Base-by-base conservation (phyloP, 2,113 vertebrate genomes). In the Xiphophorus couchianus region DNA sequence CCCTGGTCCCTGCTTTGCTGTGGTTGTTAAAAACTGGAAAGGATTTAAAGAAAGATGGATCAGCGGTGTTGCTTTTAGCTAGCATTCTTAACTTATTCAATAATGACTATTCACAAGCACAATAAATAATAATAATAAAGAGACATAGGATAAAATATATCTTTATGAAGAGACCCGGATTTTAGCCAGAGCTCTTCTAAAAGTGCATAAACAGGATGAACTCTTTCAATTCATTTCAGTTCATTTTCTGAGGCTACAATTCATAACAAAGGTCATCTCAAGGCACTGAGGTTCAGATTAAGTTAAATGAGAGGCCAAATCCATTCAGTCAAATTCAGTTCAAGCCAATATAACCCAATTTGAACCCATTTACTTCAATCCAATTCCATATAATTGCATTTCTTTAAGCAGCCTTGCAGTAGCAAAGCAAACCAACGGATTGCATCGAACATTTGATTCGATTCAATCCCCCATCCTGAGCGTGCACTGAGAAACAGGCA, bases 1-100 rank as follows among this genome's bases (percentile, higher is more conserved):
- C 94, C 77, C 92, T 88, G 84, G 89, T 94, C 44, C 89, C 82
- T 14, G 94, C 94, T 95, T 96, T 98, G 85, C 93, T 94, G 82
- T 96, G 96, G 87, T 96, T 96, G 91, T 97, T 97, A 92, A 98
- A 97, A 81, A 98, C 98, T 94, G 83, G n/a, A 71, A 61, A 1
- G 14, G 29, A 19, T 14, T 11, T 2, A 66, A 75, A 30, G 48
- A 72, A 29, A 10, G 51, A 5, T 14, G 17, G 30, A 28, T 71
- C 39, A 82, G 51, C 5, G 29, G 37, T 33, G 67, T 27, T 42
- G 44, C 27, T 60, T 69, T 48, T 61, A 13, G 13, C 12, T 61
- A 13, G 13, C 12, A 14, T 51, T 70, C 33, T 5, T 25, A 14
- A 31, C 14, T 2, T 44, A 54, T 25, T 54, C 35, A 37, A 37